These are phyloP conservation scores for Pleuronectes platessa DNA, from an alignment of 2,113 vertebrate genomes.

Conservation along the genomic window DNA sequence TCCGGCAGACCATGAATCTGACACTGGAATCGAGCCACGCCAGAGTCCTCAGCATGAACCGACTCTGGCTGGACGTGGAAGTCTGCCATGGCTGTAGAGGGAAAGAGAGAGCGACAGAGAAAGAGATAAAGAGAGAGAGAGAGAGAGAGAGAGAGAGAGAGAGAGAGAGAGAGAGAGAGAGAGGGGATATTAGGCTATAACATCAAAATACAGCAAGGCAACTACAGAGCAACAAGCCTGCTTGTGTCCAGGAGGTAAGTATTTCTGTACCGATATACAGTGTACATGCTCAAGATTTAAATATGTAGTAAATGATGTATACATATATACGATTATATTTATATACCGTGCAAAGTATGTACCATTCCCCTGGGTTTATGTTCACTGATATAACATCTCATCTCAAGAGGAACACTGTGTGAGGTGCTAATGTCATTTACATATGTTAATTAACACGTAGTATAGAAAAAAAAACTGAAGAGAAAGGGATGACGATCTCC, in stretches of 20 bases:
- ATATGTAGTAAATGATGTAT: too few relatives aligned
- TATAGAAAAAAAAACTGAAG: not conserved
- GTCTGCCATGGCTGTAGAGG: conserved; percentile 90
- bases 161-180: conserved; percentile 3
- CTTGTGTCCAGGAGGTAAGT: not conserved
- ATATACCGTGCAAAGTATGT: not conserved
- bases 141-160: not conserved
- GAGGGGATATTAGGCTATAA: not conserved
- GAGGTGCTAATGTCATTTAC: not conserved
- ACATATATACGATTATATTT: not conserved
- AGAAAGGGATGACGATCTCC: conserved; percentile 7
- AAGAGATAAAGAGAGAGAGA: conserved; percentile 10
- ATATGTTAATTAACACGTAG: conserved; percentile 26
- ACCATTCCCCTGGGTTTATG: not conserved
- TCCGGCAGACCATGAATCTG: conserved; percentile 96
- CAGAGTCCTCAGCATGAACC: conserved; percentile 88
- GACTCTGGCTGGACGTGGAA: conserved; percentile 95
- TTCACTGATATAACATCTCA: not conserved
- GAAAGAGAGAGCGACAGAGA: not conserved
- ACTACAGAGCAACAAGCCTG: conserved; percentile 7
- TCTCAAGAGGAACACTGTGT: conserved; percentile 2
- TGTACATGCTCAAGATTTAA: not conserved
- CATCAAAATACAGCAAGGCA: conserved; percentile 11
- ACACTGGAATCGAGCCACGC: conserved; percentile 95
- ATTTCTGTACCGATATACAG: not conserved